Evolutionary conservation across 1,140 invertebrate genomes (phyloP).

Genomic region (Hirudo medicinalis): DNA sequence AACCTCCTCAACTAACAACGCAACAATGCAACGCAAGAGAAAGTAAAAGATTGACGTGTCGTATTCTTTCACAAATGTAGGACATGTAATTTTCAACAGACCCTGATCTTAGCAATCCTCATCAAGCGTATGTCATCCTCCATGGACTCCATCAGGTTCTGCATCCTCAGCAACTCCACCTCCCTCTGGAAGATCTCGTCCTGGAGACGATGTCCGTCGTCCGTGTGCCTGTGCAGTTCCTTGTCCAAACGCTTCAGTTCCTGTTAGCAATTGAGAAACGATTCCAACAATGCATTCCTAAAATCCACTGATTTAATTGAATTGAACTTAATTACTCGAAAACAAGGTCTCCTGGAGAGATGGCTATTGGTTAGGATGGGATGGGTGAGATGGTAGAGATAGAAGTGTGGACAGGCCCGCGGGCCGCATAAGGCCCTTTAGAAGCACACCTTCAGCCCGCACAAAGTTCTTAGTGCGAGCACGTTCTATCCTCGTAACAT

Average conservation of each 20-base stretch:
- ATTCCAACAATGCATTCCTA: not conserved
- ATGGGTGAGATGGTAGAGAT: no score
- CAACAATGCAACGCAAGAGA: no score
- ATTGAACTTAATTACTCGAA: not conserved
- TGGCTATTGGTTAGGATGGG: not conserved
- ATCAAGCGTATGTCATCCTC: not conserved
- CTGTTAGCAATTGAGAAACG: not conserved
- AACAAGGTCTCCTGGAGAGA: not conserved
- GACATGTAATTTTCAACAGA: not conserved
- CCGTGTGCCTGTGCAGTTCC: not conserved
- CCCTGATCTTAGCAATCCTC: not conserved
- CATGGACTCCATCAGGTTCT: slow-evolving; percentile 1
- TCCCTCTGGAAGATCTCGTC: slow-evolving; percentile 6
- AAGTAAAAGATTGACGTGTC: no score
- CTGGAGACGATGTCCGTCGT: not conserved
- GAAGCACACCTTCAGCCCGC: no score
- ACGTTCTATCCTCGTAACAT: no score
- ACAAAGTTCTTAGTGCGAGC: no score
- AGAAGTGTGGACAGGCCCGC: no score
- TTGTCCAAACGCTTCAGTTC: not conserved
- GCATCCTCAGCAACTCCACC: not conserved
- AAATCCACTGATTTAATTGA: not conserved
- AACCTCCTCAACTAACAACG: no score
- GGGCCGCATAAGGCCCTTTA: no score
- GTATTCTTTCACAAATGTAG: no score